Evolutionary conservation across 1,140 invertebrate species (phyloP), one percentile per base, ranked within the genome.

Genomic region (Philopotamus ludificatus): DNA sequence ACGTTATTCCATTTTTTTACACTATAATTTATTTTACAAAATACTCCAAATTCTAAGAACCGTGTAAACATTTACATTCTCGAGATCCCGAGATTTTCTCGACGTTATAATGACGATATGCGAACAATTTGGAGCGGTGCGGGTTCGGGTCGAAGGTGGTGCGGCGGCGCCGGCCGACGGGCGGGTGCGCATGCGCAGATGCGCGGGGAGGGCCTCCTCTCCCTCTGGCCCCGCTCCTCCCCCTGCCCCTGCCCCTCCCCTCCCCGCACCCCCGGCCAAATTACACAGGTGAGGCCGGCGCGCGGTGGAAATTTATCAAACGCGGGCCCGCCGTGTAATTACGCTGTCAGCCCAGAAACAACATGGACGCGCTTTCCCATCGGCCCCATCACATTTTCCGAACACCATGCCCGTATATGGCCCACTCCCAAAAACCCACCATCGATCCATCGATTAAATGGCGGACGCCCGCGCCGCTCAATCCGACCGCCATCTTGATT

Each of bases 251-350:
- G 28, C 12, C 4, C 28, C 28, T 34, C 28, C 4, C 28, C 28
- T 7, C 28, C 28, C 12, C 28, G 12, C 28, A 3, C 4, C 8
- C 57, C 41, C 26, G 9, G 26, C 57, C 10, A 60, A 60, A 60
- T 60, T 60, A 60, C 57, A 60, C 57, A 60, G 57, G 57, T 60
- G 57, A 60, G 57, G 39, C 47, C 57, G 23, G 57, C 57, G 47
- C 47, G 57, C 57, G 57, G 57, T 60, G 57, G 57, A 60, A 60
- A 60, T 60, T 60, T 60, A 60, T 60, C 57, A 60, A 60, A 60
- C 57, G 57, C 44, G 8, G 44, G 8, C 18, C 44, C 8, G 8
- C 44, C 57, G 47, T 47, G 20, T 60, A 60, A 60, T 60, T 60
- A 60, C 57, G 57, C 57, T 60, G 57, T 60, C 57, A 60, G 57